Base-by-base conservation (phyloP, 2,888 invertebrate species). In the Tiliacea citrago region DNA sequence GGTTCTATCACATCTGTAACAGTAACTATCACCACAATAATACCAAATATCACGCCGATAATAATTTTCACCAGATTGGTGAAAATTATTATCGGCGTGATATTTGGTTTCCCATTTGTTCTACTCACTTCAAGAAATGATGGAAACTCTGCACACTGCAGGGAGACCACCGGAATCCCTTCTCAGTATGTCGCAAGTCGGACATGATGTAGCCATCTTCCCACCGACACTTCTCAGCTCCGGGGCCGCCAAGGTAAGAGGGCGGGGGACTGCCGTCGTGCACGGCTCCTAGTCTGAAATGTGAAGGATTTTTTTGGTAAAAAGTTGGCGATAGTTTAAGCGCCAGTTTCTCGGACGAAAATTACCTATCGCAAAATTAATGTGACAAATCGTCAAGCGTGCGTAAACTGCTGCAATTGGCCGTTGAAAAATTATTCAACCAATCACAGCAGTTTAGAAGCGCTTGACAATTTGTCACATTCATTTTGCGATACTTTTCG, bases 181-280 rank as follows among this genome's bases (percentile, higher is more conserved):
- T 98, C 95, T 99, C 99, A 0, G 99, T 99, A 94, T 99, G 99
- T 89, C 99, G 97, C 81, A 99, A 97, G 95, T 99, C 99, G 71
- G 98, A 98, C 99, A 99, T 99, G 90, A 99, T 99, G 96, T 98
- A 99, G 72, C 99, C 99, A 93, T 99, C 99, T 92, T 99, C 99
- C 99, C 99, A 99, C 86, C 99, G 97, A 89, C 99, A 99, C 91
- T 98, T 98, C 93, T 99, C 98, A 35, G 99, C 99, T 24, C 99
- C 99, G 0, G 99, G 99, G 45, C 99, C 99, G 63, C 99, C 99
- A 63, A 99, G 97, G 93, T 99, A 99, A 61, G 98, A 98, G 9
- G 99, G 99, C 57, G 99, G 99, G 4, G 99, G 99, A 85, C 99
- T 99, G 68, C 99, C 99, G 92, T 99, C 99, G 93, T 99, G 99